Conservation (phyloP, 2,797 vertebrate genomes). For the Glossophaga mutica region DNA sequence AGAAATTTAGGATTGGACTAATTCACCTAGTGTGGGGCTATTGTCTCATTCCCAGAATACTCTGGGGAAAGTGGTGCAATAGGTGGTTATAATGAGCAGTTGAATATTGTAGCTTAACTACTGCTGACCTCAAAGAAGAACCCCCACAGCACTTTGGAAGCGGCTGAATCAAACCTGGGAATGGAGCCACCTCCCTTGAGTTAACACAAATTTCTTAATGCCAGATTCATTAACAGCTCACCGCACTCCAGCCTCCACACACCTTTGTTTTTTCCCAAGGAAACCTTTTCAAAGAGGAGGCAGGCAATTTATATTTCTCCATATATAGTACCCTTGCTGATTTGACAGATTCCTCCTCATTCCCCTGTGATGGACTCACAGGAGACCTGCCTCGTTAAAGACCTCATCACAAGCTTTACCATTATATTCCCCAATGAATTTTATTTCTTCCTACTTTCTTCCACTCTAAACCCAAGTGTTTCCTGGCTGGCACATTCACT, state of each 20-base stretch:
- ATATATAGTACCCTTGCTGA: conserved; percentile 61
- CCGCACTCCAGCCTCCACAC: background rate
- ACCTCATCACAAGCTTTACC: conserved; percentile 48
- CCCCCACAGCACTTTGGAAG: conserved; percentile 10
- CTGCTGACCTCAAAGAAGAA: conserved; percentile 50
- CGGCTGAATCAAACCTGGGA: conserved; percentile 46
- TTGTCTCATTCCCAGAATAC: conserved; percentile 33
- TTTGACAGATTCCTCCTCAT: conserved; percentile 52
- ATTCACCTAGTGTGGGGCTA: background rate
- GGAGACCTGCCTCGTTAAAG: conserved; percentile 55
- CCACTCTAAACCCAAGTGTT: background rate
- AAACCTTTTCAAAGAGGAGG: conserved; percentile 51
- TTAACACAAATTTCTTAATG: conserved; percentile 63
- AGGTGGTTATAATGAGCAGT: conserved; percentile 39
- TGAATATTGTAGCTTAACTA: conserved; percentile 55
- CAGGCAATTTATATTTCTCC: conserved; percentile 56
- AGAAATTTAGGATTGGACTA: background rate
- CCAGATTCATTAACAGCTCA: conserved; percentile 68
- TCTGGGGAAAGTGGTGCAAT: background rate
- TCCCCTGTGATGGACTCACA: conserved; percentile 42
- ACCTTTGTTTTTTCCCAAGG: background rate
- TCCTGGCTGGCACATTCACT: background rate
- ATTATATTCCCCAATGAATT: background rate
- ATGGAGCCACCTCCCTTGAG: conserved; percentile 30
- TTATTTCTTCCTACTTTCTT: background rate